Base-by-base conservation (phyloP, 2,113 vertebrate species). In the Agelaius phoeniceus region DNA sequence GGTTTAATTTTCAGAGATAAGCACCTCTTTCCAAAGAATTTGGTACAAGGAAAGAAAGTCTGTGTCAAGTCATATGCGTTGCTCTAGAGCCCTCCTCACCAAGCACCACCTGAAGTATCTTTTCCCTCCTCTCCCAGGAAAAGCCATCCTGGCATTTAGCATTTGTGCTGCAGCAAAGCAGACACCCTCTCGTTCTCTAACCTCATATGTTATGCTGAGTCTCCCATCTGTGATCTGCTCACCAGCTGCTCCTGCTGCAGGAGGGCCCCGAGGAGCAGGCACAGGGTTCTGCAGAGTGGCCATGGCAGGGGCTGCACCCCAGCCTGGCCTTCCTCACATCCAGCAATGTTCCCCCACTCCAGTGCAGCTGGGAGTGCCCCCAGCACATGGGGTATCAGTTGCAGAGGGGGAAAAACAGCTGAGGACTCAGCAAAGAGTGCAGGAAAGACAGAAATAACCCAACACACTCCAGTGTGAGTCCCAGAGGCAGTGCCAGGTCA, bases 181-280 rank as follows among this genome's bases (percentile, higher is more conserved):
- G 90, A 77, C 55, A 7, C 35, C 19, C 69, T 61, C 82, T 41
- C 71, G 43, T 39, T 95, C 73, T 87, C 61, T 81, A 91, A 72
- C 43, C 55, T 91, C 89, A 52, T 31, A 13, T 74, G 90, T 86
- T 87, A 10, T 0, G 0, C 43, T 93, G 76, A 68, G 67, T 89
- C 73, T 92, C 65, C 88, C 93, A 72, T 81, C 80, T 9, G 4
- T 44, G 93, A 52, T 92, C 94, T 96, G 91, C 73, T 90, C 89
- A 75, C 89, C 93, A 96, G 80, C 95, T 96, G 95, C 68, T 96
- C 57, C 89, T 78, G 39, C 15, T 54, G 72, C 61, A 78, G 43
- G 21, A 91, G 44, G 31, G 48, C 31, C 35, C 61, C 61, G 18
- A 35, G 61, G 48, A 92, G 39, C 48, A 92, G 51, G 13, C 35